Percentiles rank a stretch among this genome's conserved stretches.
phyloP scores from a whole-genome alignment of 2,113 vertebrate genomes.

The Aegithalos caudatus region DNA sequence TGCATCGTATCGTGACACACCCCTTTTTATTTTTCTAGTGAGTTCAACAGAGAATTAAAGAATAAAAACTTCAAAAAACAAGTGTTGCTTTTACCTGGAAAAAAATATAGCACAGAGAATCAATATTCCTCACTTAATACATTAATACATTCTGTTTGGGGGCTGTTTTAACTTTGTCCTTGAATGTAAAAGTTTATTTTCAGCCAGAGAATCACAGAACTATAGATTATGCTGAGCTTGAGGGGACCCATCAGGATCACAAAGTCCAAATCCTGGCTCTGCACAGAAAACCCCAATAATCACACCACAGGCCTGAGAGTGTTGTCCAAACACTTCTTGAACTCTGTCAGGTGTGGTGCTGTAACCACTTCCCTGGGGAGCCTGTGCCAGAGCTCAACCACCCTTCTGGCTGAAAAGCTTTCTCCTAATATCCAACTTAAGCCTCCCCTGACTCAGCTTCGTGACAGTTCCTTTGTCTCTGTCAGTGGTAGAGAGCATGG shows the following conservation, averaged over 20 bases:
- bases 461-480: not conserved
- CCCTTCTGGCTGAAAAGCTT: not conserved
- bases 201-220: not conserved
- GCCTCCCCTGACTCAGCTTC: not conserved
- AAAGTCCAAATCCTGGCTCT: too few relatives aligned
- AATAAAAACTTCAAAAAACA: not conserved
- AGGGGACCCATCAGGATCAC: not conserved
- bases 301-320: fast-evolving
- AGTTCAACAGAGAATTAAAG: not conserved
- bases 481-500: not conserved
- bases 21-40: fast-evolving
- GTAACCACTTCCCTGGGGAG: not conserved
- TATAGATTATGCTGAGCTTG: not conserved
- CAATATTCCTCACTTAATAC: not conserved
- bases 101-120: not conserved
- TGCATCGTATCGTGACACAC: too few relatives aligned
- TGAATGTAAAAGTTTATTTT: not conserved
- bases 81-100: not conserved
- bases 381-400: not conserved
- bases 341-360: not conserved
- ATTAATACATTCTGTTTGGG: not conserved
- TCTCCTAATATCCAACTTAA: not conserved
- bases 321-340: not conserved
- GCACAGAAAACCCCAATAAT: not conserved
- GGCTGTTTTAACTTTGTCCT: not conserved